Evolutionary conservation across 2,797 vertebrate species (phyloP).

Genomic region (Diglossa cyanea): DNA sequence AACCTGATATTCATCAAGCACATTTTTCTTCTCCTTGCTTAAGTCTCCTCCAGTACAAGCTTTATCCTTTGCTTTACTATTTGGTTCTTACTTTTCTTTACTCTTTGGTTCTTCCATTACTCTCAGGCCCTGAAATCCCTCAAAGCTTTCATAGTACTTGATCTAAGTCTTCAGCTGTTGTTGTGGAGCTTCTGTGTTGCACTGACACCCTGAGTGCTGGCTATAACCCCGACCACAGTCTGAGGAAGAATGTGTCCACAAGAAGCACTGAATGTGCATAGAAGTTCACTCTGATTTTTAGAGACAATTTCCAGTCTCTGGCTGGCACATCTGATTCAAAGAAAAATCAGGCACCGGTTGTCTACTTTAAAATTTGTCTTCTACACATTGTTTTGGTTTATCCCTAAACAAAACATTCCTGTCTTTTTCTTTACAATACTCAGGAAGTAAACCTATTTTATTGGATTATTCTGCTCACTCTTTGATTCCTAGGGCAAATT

Average conservation of each 20-base stretch:
- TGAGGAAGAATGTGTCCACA: neutral
- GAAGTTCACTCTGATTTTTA: neutral
- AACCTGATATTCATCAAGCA: neutral
- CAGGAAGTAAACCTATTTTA: neutral
- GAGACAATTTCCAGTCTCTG: neutral
- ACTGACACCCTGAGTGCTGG: neutral
- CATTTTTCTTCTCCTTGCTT: neutral
- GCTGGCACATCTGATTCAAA: neutral
- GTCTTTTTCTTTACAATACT: neutral
- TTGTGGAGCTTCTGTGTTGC: neutral
- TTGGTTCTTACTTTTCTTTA: neutral
- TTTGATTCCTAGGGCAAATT: neutral
- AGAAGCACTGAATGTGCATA: neutral
- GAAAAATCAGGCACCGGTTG: neutral
- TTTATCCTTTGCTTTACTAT: neutral
- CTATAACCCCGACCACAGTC: neutral
- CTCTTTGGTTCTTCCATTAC: neutral
- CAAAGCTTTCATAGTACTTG: neutral
- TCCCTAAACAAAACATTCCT: neutral
- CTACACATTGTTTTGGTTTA: neutral
- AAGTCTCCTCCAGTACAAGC: neutral
- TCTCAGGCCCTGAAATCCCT: neutral
- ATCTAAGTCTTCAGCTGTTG: neutral
- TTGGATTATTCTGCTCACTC: neutral
- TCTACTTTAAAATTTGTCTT: neutral